Base-by-base conservation (phyloP, 2,797 vertebrate genomes). In the Erethizon dorsatum region DNA sequence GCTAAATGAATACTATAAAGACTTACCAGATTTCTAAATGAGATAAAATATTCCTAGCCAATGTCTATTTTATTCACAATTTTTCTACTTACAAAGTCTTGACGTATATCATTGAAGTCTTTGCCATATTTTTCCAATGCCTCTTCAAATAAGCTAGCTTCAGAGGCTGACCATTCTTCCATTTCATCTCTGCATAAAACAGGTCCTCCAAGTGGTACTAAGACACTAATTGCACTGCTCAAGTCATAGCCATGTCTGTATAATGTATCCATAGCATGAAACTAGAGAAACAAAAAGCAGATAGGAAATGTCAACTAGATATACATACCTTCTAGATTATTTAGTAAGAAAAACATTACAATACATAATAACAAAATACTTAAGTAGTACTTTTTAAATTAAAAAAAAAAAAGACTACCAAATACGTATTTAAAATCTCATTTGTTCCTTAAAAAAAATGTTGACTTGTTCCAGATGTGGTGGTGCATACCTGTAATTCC, bases 61-160 rank as follows among this genome's bases (percentile, higher is more conserved):
- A 85, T 6, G 63, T 75, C 89, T 0, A 71, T n/a, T 61, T 57
- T 73, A 92, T 41, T 91, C 52, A 56, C 26, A 78, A 61, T 91
- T 61, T 61, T 80, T 18, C 37, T 93, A 99, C 99, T 99, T 98
- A 99, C 99, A 98, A 99, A 99, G 98, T 99, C 99, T 99, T 99
- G 99, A 98, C 99, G 99, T 98, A 99, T 99, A 98, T 99, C 99
- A 71, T 99, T 99, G 99, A 99, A 99, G 99, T 99, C 99, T 98
- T 99, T 99, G 97, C 99, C 99, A 52, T 99, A 99, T 98, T 99
- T 99, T 98, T 99, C 99, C 98, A 99, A 97, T 1, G 99, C 99
- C 97, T 99, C 99, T 98, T 99, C 99, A 91, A 99, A 99, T 98
- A 99, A 99, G 98, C 99, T 99, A 4, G 99, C 99, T 98, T 99